Evolutionary conservation across 2,888 invertebrate genomes (phyloP).

Genomic region (Caenorhabditis auriculariae): DNA sequence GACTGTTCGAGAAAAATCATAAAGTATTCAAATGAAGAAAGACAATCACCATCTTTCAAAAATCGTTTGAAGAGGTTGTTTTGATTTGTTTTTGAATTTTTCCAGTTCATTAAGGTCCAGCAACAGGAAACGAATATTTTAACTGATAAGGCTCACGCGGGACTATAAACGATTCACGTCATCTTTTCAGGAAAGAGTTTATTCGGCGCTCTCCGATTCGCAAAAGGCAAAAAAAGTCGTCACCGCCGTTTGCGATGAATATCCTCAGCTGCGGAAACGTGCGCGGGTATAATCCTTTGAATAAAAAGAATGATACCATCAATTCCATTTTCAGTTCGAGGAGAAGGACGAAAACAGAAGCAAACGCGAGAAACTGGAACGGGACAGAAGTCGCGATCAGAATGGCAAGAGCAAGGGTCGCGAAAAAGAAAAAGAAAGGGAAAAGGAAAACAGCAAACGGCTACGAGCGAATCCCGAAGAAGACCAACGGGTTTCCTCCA

Average conservation of each 20-base stretch:
- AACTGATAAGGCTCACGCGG: no score
- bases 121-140: no score
- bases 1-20: background rate
- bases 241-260: conserved; percentile 26
- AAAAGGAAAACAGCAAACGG: background rate
- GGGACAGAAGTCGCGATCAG: conserved; percentile 4
- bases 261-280: conserved; percentile 39
- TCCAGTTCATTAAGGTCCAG: no score
- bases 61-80: no score
- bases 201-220: conserved; percentile 27
- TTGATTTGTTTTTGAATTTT: no score
- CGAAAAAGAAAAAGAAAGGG: conserved; percentile 3
- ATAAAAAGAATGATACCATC: background rate
- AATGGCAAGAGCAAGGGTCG: conserved; percentile 1
- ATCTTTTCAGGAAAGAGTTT: conserved; percentile 32
- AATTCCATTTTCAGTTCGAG: conserved; percentile 14
- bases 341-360: conserved; percentile 15
- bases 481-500: background rate
- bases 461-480: conserved; percentile 1
- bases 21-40: background rate
- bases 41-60: no score
- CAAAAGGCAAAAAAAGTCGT: conserved; percentile 39
- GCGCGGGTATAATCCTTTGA: conserved; percentile 7
- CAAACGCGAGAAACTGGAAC: conserved; percentile 10
- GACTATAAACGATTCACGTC: no score